These are phyloP conservation scores for Caenorhabditis doughertyi DNA, from an alignment of 2,888 invertebrate species.

Conservation along the genomic window DNA sequence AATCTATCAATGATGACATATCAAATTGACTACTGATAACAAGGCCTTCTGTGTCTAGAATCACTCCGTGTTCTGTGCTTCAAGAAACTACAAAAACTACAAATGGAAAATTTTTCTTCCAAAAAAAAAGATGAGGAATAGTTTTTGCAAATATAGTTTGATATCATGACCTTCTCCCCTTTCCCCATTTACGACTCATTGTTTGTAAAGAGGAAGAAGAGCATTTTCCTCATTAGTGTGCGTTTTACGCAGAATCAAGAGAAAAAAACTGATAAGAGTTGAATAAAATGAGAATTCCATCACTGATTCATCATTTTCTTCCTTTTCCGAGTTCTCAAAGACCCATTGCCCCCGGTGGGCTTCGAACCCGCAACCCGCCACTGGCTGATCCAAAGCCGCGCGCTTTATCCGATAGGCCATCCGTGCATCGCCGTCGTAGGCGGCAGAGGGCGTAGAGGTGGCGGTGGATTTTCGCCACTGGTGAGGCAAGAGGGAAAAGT, in stretches of 20 bases:
- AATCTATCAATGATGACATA: no score
- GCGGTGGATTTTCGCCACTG: no score
- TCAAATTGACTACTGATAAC: no score
- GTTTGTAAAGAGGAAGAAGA: conserved; percentile 16
- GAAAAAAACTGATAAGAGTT: conserved; percentile 19
- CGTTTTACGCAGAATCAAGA: background rate
- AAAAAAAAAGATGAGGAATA: conserved; percentile 16
- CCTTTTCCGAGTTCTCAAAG: background rate
- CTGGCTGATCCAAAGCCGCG: no score
- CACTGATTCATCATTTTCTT: conserved; percentile 7
- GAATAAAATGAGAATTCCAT: background rate
- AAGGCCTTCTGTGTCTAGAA: no score
- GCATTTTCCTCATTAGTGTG: conserved; percentile 23
- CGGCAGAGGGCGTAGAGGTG: no score
- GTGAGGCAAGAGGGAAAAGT: no score
- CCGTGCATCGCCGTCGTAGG: no score
- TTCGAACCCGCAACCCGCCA: no score
- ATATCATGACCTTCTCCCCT: background rate
- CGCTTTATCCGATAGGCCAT: no score
- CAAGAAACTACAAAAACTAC: no score
- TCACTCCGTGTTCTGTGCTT: no score
- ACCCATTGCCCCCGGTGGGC: background rate
- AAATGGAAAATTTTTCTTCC: background rate
- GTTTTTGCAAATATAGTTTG: background rate
- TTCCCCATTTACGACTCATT: conserved; percentile 16